A percentile compares a stretch with the other conserved stretches of the same genome.
Conservation (phyloP, 2,113 vertebrate genomes). For the Pampusana beccarii region DNA sequence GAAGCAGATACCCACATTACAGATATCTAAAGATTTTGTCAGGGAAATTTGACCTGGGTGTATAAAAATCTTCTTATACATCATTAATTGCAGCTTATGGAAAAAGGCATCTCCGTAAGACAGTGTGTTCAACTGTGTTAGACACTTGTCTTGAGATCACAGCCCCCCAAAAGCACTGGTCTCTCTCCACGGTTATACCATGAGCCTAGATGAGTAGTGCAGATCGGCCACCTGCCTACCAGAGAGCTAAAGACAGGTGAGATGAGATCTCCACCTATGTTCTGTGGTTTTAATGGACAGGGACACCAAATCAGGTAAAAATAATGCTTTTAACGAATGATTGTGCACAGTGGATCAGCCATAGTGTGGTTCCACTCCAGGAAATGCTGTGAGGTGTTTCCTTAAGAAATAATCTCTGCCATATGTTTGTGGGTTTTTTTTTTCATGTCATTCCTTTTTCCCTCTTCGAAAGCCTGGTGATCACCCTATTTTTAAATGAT, state of each 20-base stretch:
- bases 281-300: not conserved
- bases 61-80: not conserved
- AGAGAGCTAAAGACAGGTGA: accelerated
- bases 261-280: not conserved
- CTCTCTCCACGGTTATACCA: not conserved
- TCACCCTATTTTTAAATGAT: not conserved
- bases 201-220: not conserved
- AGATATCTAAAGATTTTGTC: not conserved
- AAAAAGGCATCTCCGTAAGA: not conserved
- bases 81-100: not conserved
- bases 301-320: not conserved
- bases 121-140: not conserved
- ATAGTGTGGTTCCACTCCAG: not conserved
- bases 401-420: not conserved
- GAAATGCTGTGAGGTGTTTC: not conserved
- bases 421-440: not conserved
- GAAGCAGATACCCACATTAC: not conserved
- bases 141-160: not conserved
- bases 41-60: not conserved
- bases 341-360: not conserved
- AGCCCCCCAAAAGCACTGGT: not conserved
- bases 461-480: not conserved
- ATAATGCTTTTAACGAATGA: not conserved
- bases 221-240: not conserved
- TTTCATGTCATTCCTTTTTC: not conserved